A percentile compares a stretch with the other conserved stretches of the same genome.
Conservation (phyloP, 2,888 invertebrate genomes). For the Sphaerophoria rueppellii region DNA sequence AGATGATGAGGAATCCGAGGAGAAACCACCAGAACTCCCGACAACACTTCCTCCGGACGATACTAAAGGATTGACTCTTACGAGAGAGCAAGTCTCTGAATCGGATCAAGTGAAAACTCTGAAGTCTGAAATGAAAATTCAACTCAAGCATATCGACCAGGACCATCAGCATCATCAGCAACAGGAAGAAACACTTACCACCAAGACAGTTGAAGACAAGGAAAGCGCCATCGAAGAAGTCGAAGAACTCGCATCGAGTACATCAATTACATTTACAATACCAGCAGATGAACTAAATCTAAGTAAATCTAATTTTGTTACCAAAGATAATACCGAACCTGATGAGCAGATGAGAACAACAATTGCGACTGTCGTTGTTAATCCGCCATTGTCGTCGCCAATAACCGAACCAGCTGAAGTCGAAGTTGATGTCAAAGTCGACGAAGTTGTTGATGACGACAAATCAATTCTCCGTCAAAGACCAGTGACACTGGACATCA, state of each 20-base stretch:
- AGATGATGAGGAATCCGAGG: constrained; percentile 59
- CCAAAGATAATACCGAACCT: constrained; percentile 78
- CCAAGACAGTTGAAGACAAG: constrained; percentile 1
- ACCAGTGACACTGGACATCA: constrained; percentile 57
- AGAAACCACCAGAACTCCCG: constrained; percentile 76
- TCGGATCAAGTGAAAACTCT: constrained; percentile 53
- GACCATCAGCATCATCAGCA: background rate
- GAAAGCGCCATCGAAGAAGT: constrained; percentile 36
- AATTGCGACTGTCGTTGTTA: constrained; percentile 69
- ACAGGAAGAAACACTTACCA: constrained; percentile 43
- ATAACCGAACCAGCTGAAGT: constrained; percentile 35
- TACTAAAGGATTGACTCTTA: constrained; percentile 35
- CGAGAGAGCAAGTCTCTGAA: constrained; percentile 7
- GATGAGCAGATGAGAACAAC: constrained; percentile 76
- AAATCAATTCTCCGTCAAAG: constrained; percentile 53
- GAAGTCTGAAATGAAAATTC: constrained; percentile 42
- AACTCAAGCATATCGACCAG: constrained; percentile 35
- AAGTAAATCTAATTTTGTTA: constrained; percentile 77
- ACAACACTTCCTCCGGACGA: constrained; percentile 75
- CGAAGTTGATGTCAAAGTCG: constrained; percentile 27
- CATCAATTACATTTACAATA: constrained; percentile 49
- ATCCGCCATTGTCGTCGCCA: constrained; percentile 47
- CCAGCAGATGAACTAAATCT: constrained; percentile 73
- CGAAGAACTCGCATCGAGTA: constrained; percentile 57
- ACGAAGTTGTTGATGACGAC: constrained; percentile 40